phyloP scores from a whole-genome alignment of 2,888 invertebrate genomes.

The Eupithecia dodoneata region DNA sequence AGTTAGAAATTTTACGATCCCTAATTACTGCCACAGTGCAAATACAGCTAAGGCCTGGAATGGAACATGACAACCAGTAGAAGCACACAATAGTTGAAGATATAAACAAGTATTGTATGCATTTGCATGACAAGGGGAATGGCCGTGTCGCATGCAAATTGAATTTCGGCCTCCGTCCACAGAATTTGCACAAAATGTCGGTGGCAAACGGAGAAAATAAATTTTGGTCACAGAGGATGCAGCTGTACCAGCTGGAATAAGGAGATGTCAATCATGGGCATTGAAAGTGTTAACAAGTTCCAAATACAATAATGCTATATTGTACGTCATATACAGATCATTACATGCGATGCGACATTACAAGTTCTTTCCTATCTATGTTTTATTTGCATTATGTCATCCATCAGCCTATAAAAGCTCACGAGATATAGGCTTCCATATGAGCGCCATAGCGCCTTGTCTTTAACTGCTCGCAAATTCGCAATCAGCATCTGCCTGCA shows the following conservation, averaged over 20 bases:
- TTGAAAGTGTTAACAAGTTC: not conserved
- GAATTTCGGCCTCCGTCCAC: conserved; percentile 65
- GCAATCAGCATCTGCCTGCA: no score
- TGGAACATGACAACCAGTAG: not conserved
- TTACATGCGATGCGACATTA: no score
- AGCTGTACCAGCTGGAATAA: not conserved
- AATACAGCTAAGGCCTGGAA: not conserved
- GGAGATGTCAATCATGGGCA: not conserved
- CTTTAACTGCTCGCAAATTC: not conserved
- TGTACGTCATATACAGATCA: no score
- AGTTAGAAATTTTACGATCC: not conserved
- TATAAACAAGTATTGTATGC: conserved; percentile 27
- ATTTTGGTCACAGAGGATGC: not conserved
- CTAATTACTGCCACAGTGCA: not conserved
- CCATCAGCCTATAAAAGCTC: not conserved
- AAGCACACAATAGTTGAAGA: conserved; percentile 19
- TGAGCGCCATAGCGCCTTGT: not conserved
- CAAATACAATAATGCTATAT: not conserved
- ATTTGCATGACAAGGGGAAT: conserved; percentile 66
- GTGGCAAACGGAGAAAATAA: not conserved
- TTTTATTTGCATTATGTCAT: not conserved
- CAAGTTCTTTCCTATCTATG: not conserved
- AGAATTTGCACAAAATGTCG: conserved; percentile 50
- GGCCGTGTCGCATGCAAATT: conserved; percentile 55
- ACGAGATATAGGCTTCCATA: not conserved